Evolutionary conservation across 2,113 vertebrate species (phyloP), one percentile per base, ranked within the genome.

Genomic region (Poeciliopsis turrubarensis): DNA sequence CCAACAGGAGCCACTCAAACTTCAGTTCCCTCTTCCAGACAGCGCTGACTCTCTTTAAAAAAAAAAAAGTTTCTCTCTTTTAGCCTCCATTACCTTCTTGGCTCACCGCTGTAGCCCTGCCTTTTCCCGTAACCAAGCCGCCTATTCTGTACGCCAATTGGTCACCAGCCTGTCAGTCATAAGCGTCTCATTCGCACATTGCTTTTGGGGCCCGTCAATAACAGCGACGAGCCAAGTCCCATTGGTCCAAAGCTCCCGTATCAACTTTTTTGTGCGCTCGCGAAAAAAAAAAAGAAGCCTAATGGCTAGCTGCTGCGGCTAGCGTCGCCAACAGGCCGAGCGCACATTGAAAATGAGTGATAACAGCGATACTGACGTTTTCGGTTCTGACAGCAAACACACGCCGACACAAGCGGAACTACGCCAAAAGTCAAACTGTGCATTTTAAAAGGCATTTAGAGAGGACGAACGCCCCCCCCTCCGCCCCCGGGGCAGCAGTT

Each of bases 121-220:
- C 94, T 90, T 91, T 95, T 95, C 93, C 95, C 93, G 94, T 92
- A 92, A 94, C 81, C 84, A 86, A 87, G 87, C 93, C 91, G 90
- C 93, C 94, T 89, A 60, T 60, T 27, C 60, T 77, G 27, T 39
- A 25, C 75, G 65, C 57, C 72, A 22, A 94, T 93, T 93, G 92
- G 93, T 70, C 68, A 15, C 0, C 30, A 4, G 70, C 69, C 57
- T 65, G 85, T 87, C 89, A 87, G 60, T 93, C 92, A 89, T 57
- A 74, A 0, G 27, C 60, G 54, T 32, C 44, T 72, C 32, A 12
- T 2, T 54, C 75, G 57, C 19, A 69, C 78, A 78, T 81, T 60
- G 92, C 86, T 70, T 57, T 57, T n/a, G 25, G 72, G 69, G 25
- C 66, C 81, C 82, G 91, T 93, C 90, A 92, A 77, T 93, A 83